Evolutionary conservation across 2,113 vertebrate species (phyloP).

Genomic region (Micronycteris hirsuta): DNA sequence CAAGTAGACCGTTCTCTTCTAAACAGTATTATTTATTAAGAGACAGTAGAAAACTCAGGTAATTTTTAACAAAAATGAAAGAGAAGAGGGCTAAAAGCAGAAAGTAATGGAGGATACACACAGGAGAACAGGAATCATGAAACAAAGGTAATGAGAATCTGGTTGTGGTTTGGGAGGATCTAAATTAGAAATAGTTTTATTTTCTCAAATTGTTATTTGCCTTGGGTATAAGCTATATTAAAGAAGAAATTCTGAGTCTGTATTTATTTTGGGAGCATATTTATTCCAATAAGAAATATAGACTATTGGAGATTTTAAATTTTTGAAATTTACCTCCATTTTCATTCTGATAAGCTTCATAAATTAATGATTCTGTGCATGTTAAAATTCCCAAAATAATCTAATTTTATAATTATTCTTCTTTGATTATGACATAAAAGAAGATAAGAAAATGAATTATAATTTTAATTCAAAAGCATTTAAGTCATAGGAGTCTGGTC

Average conservation of each 20-base stretch:
- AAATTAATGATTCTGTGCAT: not conserved
- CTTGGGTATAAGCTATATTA: not conserved
- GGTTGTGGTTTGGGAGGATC: not conserved
- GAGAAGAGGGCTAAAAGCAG: not conserved
- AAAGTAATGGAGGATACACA: not conserved
- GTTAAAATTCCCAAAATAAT: not conserved
- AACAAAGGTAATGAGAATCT: not conserved
- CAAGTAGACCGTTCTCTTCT: not conserved
- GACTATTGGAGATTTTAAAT: not conserved
- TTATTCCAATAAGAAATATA: not conserved
- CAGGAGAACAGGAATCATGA: not conserved
- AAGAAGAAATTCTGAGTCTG: not conserved
- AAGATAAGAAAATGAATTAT: not conserved
- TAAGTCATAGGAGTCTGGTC: not conserved
- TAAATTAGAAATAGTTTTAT: not conserved
- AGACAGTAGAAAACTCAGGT: rapidly evolving
- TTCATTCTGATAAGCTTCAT: not conserved
- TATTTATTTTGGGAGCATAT: not conserved
- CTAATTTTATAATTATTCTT: not conserved
- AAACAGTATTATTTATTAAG: not conserved
- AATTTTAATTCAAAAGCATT: not conserved
- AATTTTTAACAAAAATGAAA: not conserved
- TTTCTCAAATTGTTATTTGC: not conserved
- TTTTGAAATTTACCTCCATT: not conserved
- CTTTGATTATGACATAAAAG: not conserved